Evolutionary conservation across 2,113 vertebrate species (phyloP).

Genomic region (Climacteris rufus): DNA sequence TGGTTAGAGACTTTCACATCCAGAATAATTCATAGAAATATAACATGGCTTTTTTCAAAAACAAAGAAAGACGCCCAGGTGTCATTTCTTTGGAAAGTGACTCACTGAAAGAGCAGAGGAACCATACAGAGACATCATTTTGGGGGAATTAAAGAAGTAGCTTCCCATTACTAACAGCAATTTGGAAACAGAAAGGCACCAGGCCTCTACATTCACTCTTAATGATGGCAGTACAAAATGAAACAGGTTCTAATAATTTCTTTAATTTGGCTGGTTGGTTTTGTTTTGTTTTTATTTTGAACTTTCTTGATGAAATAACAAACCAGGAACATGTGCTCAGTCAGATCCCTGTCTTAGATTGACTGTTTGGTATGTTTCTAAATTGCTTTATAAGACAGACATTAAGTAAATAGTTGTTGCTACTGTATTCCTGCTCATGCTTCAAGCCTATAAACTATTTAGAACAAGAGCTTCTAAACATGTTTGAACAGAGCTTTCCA

Average conservation of each 20-base stretch:
- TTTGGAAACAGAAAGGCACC: background rate
- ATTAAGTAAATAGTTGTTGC: background rate
- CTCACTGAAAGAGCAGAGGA: background rate
- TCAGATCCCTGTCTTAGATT: background rate
- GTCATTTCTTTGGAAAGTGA: background rate
- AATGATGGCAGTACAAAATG: background rate
- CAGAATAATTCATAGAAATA: background rate
- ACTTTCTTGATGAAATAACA: background rate
- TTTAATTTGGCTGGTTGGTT: background rate
- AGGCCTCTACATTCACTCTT: background rate
- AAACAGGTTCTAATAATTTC: background rate
- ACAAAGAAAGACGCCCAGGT: background rate
- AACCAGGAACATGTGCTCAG: background rate
- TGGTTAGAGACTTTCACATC: background rate
- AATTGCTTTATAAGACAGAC: background rate
- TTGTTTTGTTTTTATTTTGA: background rate
- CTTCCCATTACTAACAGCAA: background rate
- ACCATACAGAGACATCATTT: background rate
- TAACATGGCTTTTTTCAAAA: background rate
- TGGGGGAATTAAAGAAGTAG: background rate
- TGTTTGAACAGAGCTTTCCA: background rate
- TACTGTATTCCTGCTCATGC: background rate
- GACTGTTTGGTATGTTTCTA: background rate
- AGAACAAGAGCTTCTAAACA: background rate
- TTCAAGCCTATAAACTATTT: constrained; percentile 1